Conservation (phyloP, 2,113 vertebrate species). For the Amphiprion ocellaris region DNA sequence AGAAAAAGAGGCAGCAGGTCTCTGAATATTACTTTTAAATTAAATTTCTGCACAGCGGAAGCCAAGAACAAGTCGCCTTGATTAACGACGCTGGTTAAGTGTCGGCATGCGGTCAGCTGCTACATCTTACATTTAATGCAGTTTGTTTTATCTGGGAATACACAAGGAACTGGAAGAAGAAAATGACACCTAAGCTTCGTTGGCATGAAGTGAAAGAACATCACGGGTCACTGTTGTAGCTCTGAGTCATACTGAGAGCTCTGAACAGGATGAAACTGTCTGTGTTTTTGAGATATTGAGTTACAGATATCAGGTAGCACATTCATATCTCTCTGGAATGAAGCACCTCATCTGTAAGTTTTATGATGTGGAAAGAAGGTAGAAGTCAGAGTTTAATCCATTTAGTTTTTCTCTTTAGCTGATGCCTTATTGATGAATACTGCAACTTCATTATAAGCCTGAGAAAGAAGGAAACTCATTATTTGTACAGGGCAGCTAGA, state of each 20-base stretch:
- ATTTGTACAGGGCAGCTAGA: no score
- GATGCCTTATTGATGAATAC: background rate
- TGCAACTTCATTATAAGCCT: background rate
- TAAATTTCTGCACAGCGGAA: slow-evolving; percentile 3
- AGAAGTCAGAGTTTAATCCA: background rate
- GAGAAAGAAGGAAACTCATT: background rate
- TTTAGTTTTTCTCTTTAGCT: no score
- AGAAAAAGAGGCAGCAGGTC: slow-evolving; percentile 16
- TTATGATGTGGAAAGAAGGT: slow-evolving; percentile 12
- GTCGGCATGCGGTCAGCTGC: background rate
- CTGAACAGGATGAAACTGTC: background rate
- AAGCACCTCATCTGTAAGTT: background rate
- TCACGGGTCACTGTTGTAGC: background rate
- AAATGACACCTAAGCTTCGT: background rate
- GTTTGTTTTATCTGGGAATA: slow-evolving; percentile 5
- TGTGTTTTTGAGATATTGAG: background rate
- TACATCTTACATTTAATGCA: slow-evolving; percentile 1
- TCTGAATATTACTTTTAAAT: slow-evolving; percentile 47
- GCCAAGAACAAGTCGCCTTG: slow-evolving; percentile 41
- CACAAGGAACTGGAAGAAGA: background rate
- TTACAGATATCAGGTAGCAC: background rate
- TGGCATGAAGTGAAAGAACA: slow-evolving; percentile 9
- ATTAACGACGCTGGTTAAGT: slow-evolving; percentile 15
- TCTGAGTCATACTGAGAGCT: background rate
- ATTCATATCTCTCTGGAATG: slow-evolving; percentile 1